A percentile compares a stretch with the other conserved stretches of the same genome.
Evolutionary conservation across 2,888 invertebrate genomes (phyloP).

Genomic region (Cacoxenus indagator): DNA sequence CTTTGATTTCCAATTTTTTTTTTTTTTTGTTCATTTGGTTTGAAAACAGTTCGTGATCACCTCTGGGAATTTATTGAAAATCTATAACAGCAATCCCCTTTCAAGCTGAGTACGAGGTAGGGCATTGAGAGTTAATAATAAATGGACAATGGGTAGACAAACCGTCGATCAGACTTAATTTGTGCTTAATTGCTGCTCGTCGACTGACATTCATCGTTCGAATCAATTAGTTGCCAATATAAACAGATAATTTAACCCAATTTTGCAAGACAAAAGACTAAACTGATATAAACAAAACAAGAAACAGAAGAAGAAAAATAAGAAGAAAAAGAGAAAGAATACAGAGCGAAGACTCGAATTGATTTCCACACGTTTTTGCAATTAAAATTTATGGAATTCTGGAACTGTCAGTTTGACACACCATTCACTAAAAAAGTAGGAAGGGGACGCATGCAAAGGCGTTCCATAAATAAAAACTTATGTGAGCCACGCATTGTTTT

Average conservation of each 20-base stretch:
- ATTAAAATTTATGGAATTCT: conserved; percentile 62
- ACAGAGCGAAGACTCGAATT: conserved; percentile 9
- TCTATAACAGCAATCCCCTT: neutral
- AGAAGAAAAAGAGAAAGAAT: neutral
- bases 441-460: conserved; percentile 29
- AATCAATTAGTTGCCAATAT: conserved; percentile 22
- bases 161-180: neutral
- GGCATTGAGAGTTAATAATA: too few species aligned
- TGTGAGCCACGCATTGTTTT: neutral
- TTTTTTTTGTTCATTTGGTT: too few species aligned
- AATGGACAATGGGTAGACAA: too few species aligned
- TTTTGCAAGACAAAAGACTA: too few species aligned
- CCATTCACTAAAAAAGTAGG: neutral
- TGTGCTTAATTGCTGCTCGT: neutral
- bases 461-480: conserved; percentile 48
- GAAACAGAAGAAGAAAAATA: neutral
- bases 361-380: conserved; percentile 57
- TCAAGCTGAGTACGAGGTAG: too few species aligned
- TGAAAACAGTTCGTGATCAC: neutral
- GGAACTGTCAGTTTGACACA: conserved; percentile 41
- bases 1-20: too few species aligned
- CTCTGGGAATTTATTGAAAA: neutral
- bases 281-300: too few species aligned
- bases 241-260: conserved; percentile 34
- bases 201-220: neutral